Conservation (phyloP, 2,113 vertebrate species). For the Pollimyrus isidori region DNA sequence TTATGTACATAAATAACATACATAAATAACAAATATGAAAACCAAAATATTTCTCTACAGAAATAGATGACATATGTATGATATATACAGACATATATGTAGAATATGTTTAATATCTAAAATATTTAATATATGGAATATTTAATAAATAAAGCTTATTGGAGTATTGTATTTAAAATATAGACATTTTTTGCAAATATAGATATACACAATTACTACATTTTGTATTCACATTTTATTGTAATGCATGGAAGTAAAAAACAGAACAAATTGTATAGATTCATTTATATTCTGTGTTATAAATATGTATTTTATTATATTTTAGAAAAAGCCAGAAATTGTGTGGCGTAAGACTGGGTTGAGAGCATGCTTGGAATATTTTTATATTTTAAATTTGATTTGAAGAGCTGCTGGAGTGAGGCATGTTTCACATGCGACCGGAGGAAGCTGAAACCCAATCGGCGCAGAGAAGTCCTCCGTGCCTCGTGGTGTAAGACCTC, state of each 20-base stretch:
- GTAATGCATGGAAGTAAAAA: not conserved
- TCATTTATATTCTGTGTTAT: not conserved
- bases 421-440: constrained; percentile 27
- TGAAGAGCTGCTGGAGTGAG: constrained; percentile 29
- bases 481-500: constrained; percentile 26
- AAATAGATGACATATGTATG: not conserved
- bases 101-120: not conserved
- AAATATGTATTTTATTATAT: not conserved
- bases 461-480: constrained; percentile 29
- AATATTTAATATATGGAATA: not conserved
- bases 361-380: constrained; percentile 34
- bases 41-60: not conserved
- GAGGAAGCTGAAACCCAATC: constrained; percentile 40
- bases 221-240: not conserved
- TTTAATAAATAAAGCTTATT: not conserved
- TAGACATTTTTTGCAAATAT: not conserved
- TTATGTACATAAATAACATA: not conserved
- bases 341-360: not conserved
- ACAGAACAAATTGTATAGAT: not conserved
- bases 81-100: no score
- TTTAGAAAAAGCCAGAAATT: not conserved
- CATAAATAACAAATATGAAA: not conserved
- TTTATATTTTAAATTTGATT: constrained; percentile 35
- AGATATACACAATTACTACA: not conserved
- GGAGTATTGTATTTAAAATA: not conserved